Conservation (phyloP, 2,113 vertebrate genomes). For the Brevimyrus niger region DNA sequence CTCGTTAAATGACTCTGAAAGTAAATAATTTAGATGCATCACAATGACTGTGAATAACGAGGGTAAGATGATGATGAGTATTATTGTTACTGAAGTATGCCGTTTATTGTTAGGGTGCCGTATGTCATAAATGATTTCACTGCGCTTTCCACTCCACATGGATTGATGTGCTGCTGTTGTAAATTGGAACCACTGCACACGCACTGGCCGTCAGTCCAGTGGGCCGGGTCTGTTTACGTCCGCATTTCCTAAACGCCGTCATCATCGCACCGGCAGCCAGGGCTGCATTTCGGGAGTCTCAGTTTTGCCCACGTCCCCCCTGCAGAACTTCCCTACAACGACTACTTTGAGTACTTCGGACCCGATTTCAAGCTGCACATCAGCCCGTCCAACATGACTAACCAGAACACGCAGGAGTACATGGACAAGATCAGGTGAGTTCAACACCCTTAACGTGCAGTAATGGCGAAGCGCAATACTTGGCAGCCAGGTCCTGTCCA, state of each 20-base stretch:
- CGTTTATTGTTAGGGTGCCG: not conserved
- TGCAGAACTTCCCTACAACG: conserved; percentile 89
- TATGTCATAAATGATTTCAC: not conserved
- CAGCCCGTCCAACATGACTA: conserved; percentile 98
- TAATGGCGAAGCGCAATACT: not conserved
- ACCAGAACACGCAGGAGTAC: conserved; percentile 98
- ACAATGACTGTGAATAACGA: not conserved
- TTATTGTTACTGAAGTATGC: not conserved
- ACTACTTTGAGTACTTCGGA: conserved; percentile 98
- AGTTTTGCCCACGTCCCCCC: not conserved
- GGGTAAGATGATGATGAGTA: not conserved
- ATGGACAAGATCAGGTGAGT: conserved; percentile 95
- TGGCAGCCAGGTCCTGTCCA: not conserved
- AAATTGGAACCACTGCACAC: not conserved
- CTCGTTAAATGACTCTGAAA: not conserved
- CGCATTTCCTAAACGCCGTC: not conserved
- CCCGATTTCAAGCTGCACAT: conserved; percentile 98
- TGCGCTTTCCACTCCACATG: not conserved
- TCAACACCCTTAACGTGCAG: not conserved
- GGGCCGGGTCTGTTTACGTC: not conserved
- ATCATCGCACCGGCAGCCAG: not conserved
- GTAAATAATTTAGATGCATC: not conserved
- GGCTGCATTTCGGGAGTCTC: not conserved
- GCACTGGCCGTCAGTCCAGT: not conserved
- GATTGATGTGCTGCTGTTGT: not conserved